Conservation (phyloP, 2,888 invertebrate genomes). For the Caenorhabditis sulstoni region DNA sequence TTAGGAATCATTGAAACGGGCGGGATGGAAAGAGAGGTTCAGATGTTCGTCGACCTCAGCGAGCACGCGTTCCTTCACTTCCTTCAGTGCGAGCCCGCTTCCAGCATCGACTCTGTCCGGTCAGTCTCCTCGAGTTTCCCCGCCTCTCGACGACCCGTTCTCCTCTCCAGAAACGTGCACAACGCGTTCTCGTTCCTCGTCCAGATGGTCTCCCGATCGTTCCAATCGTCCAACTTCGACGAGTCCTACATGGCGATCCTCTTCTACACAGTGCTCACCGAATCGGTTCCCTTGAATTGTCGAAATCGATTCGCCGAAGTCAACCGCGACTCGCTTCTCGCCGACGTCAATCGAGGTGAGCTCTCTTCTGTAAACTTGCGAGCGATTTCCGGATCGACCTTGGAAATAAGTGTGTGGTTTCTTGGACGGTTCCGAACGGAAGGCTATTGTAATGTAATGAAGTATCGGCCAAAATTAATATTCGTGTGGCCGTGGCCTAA, state of each 20-base stretch:
- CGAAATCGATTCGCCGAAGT: slow-evolving; percentile 19
- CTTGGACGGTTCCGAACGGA: no score
- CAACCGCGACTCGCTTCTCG: slow-evolving; percentile 15
- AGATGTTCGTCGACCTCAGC: slow-evolving; percentile 29
- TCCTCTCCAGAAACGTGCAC: slow-evolving; percentile 22
- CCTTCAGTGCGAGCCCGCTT: slow-evolving; percentile 16
- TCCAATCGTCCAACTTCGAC: slow-evolving; percentile 43
- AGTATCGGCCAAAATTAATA: no score
- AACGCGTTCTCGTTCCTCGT: slow-evolving; percentile 37
- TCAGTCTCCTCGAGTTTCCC: no score
- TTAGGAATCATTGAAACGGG: neutral
- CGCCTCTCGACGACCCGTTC: no score
- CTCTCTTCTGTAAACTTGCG: no score
- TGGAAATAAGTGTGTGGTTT: no score
- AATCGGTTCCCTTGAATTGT: slow-evolving; percentile 3
- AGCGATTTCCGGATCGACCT: no score
- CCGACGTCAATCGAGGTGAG: slow-evolving; percentile 39
- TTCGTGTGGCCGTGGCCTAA: no score
- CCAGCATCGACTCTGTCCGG: slow-evolving; percentile 21
- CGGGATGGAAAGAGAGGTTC: neutral
- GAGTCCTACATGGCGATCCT: slow-evolving; percentile 32
- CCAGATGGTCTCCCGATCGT: slow-evolving; percentile 18
- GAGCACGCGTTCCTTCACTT: slow-evolving; percentile 27
- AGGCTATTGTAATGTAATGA: no score
- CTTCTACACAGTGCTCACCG: slow-evolving; percentile 25